Base-by-base conservation (phyloP, 2,888 invertebrate genomes). In the Mamestra brassicae region DNA sequence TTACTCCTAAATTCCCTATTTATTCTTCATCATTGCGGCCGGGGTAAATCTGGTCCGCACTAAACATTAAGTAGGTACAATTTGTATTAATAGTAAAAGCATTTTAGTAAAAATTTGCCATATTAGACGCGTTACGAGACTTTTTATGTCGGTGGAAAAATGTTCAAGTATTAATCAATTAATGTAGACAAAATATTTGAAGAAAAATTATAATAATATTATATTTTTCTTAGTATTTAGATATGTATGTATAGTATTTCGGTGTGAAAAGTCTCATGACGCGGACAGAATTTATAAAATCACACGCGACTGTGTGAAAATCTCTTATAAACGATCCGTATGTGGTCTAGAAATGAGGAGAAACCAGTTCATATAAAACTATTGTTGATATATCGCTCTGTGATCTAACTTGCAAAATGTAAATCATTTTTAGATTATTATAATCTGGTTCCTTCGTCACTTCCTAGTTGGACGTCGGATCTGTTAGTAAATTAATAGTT, bases 51-150 rank as follows among this genome's bases (percentile, higher is more conserved):
- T 80, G 74, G 69, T 74, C 85, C 79, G 71, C 85, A 88, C 88
- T 92, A 92, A 93, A 88, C 81, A 74, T 89, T 94, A 95, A 94
- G 93, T 96, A 95, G 95, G 90, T 92, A 90, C 92, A 95, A 94
- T 93, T 94, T 92, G 91, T 93, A 87, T 88, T 91, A 91, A 87
- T 87, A 87, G 79, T 85, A 92, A 91, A 91, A 91, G 89, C 90
- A 86, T 92, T 92, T 94, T 90, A 87, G 88, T 91, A 91, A 91
- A 83, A 85, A 85, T 36, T 90, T 90, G 93, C 92, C 92, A 91
- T 91, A 81, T 76, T 26, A 76, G 77, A 83, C 84, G 88, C 88
- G 83, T 86, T 89, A 88, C 85, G 87, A 67, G 87, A 90, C 91
- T 90, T 88, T 90, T 88, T 83, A 75, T 83, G 76, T 78, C 81